Conservation (phyloP, 2,888 invertebrate genomes). For the Stenchaetothrips biformis region DNA sequence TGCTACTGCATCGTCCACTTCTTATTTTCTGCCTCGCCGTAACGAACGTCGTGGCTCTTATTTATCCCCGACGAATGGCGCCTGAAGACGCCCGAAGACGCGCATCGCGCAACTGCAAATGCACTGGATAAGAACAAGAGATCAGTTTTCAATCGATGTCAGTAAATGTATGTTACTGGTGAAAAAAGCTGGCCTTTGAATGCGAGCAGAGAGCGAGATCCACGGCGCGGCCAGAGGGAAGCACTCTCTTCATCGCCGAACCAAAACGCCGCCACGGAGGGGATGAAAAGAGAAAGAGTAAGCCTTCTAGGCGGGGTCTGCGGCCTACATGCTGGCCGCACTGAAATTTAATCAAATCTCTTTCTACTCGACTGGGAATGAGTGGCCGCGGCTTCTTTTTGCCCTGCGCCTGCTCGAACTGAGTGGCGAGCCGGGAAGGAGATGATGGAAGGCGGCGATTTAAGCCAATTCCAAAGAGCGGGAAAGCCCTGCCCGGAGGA, state of each 20-base stretch:
- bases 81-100: not conserved
- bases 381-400: not conserved
- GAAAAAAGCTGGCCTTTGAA: no score
- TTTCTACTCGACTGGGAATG: not conserved
- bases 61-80: constrained; percentile 8
- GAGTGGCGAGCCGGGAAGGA: no score
- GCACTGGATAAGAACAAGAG: no score
- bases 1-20: constrained; percentile 1
- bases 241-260: not conserved
- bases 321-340: not conserved
- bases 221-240: no score
- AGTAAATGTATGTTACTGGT: no score
- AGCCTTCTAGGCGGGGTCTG: not conserved
- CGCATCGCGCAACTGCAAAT: no score
- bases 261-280: not conserved
- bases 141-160: no score
- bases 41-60: constrained; percentile 1
- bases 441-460: no score
- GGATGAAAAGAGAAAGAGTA: not conserved
- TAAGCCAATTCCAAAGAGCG: not conserved
- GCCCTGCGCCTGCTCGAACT: no score
- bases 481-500: not conserved
- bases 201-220: not conserved
- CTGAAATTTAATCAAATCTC: constrained; percentile 4
- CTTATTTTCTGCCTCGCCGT: constrained; percentile 4